Evolutionary conservation across 2,797 vertebrate genomes (phyloP).

Genomic region (Lagocephalus sceleratus): DNA sequence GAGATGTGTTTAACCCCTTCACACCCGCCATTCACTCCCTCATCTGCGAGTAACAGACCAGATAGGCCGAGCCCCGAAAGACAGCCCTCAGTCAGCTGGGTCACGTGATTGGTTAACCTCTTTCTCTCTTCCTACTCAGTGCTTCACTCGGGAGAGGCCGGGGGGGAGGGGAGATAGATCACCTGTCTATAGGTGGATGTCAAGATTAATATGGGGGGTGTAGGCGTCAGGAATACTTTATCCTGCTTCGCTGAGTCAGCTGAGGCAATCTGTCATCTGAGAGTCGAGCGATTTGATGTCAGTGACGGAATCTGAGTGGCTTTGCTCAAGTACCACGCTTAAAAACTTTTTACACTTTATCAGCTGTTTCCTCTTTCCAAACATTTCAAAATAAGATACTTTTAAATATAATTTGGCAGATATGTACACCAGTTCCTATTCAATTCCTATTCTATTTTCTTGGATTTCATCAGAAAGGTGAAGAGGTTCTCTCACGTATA

Average conservation of each 20-base stretch:
- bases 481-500: no score
- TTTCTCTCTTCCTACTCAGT: constrained; percentile 6
- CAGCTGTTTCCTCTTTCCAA: no score
- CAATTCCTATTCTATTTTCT: no score
- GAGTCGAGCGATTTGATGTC: constrained; percentile 3
- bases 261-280: constrained; percentile 47
- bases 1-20: constrained; percentile 41
- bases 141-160: background rate
- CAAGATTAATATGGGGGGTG: constrained; percentile 6
- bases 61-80: background rate
- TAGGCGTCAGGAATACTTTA: constrained; percentile 1
- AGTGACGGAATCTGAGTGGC: no score
- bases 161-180: background rate
- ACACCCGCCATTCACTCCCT: constrained; percentile 7
- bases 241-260: constrained; percentile 51
- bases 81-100: background rate
- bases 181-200: background rate
- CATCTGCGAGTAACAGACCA: background rate
- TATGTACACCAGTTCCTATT: no score
- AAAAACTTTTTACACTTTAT: no score
- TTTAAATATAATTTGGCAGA: no score
- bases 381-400: no score
- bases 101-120: constrained; percentile 27
- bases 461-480: no score
- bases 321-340: no score